Evolutionary conservation across 2,113 vertebrate genomes (phyloP), one percentile per base, ranked within the genome.

Genomic region (Catagonus wagneri): DNA sequence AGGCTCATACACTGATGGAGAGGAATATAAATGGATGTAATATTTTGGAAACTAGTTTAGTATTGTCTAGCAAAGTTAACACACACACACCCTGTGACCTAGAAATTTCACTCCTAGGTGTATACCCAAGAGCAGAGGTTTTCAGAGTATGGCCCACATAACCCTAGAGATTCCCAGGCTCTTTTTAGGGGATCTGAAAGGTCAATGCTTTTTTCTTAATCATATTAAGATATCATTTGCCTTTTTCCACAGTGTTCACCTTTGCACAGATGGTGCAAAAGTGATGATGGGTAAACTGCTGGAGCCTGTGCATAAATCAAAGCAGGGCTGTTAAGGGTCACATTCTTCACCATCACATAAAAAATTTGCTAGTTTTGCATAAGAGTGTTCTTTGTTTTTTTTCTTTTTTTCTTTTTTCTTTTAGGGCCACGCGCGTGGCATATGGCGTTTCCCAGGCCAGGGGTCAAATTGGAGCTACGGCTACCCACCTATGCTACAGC

Each of bases 281-380:
- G 63, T 23, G 25, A 7, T 23, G 32, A 9, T 7, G 23, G 25
- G 25, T 87, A 36, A 61, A 16, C 54, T 29, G 63, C 52, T 50
- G 32, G 54, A 60, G 8, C 13, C 65, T 23, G 23, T 14, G 74
- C 13, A 4, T 19, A 44, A 65, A 17, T 54, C 54, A 52, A 61
- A 56, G 83, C 32, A 10, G 54, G 50, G 63, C 23, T 19, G 0
- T 36, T 22, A 10, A 20, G 32, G 0, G 17, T 36, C 12, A 0
- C 52, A 29, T 54, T 76, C 65, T 80, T 15, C 32, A 25, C 63
- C 16, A 2, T 17, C 83, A 79, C 8, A 34, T 69, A n/a, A 78
- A 79, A 32, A 69, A n/a, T 39, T 19, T 50, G 52, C 44, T 76
- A 52, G 44, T 52, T 52, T 44, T 8, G 8, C 44, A 44, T 44